These are phyloP conservation scores for Dinomys branickii DNA, from an alignment of 2,113 vertebrate genomes.

Conservation along the genomic window DNA sequence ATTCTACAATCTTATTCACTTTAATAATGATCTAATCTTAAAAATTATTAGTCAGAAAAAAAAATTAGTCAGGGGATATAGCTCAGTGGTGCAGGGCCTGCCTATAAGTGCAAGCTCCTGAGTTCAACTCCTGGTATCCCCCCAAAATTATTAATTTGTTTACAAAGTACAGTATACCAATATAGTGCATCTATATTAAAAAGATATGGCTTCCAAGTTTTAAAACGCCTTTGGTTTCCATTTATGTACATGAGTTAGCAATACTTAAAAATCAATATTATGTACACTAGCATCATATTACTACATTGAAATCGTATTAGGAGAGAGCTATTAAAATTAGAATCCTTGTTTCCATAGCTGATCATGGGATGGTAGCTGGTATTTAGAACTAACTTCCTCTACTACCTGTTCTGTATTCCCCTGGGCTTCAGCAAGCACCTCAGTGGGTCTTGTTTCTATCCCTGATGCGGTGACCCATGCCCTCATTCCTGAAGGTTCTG, in stretches of 20 bases:
- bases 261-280: background rate
- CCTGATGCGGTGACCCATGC: background rate
- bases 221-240: background rate
- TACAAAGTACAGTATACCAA: background rate
- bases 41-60: no score
- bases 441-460: background rate
- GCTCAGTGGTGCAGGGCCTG: no score
- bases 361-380: background rate
- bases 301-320: background rate
- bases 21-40: background rate
- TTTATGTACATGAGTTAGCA: background rate
- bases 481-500: background rate
- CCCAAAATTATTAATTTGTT: background rate
- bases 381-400: background rate
- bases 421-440: background rate
- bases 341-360: background rate
- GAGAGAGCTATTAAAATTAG: background rate
- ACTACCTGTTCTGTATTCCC: background rate
- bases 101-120: no score
- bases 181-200: background rate
- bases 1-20: background rate
- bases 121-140: no score
- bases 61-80: no score
- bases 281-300: background rate
- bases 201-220: background rate